Conservation (phyloP, 1,140 invertebrate genomes). For the Macrocentrus cingulum region DNA sequence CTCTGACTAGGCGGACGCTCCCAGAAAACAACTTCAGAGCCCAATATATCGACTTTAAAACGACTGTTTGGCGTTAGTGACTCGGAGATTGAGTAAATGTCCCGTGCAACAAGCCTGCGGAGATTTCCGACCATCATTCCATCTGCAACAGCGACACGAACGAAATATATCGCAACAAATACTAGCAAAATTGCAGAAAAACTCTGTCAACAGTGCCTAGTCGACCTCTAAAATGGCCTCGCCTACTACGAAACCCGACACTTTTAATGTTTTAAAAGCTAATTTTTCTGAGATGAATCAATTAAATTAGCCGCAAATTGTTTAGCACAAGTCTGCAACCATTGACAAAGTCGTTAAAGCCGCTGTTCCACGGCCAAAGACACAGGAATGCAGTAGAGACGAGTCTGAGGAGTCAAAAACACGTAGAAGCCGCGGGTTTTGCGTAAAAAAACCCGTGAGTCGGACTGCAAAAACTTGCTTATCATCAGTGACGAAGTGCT, state of each 20-base stretch:
- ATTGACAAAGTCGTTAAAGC: not conserved
- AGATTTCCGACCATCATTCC: constrained; percentile 57
- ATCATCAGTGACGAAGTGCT: not conserved
- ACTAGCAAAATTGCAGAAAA: constrained; percentile 44
- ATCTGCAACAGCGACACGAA: constrained; percentile 70
- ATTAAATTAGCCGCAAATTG: no score
- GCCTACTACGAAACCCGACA: no score
- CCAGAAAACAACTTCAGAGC: constrained; percentile 31
- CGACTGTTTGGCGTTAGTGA: constrained; percentile 40
- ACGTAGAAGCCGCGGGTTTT: not conserved
- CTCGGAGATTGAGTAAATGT: constrained; percentile 45
- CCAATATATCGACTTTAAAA: constrained; percentile 13
- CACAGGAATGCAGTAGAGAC: constrained; percentile 21
- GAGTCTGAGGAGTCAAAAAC: constrained; percentile 21
- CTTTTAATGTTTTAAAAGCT: no score
- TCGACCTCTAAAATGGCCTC: constrained; percentile 28
- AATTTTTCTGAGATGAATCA: no score
- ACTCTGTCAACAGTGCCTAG: constrained; percentile 25
- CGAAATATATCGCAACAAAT: constrained; percentile 50
- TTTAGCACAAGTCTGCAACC: no score
- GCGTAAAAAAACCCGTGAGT: not conserved
- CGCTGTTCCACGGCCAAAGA: not conserved
- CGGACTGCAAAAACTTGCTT: not conserved
- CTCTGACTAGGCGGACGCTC: constrained; percentile 62
- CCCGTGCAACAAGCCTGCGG: constrained; percentile 25